Evolutionary conservation across 2,888 invertebrate species (phyloP).

Genomic region (Xestoiulus laeticollis): DNA sequence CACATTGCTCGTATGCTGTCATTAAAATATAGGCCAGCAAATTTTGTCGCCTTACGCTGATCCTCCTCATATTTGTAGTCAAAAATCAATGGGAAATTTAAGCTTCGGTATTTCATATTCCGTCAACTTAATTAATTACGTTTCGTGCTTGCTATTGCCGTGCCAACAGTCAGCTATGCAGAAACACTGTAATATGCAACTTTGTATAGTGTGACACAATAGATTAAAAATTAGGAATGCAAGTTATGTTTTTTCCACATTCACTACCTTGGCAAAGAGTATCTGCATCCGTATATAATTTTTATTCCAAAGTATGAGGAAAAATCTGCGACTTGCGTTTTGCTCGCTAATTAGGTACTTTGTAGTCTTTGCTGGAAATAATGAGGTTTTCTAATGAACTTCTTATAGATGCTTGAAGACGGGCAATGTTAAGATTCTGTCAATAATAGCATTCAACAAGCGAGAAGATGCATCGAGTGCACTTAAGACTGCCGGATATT

Average conservation of each 20-base stretch:
- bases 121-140: constrained; percentile 21
- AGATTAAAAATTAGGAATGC: background rate
- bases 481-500: background rate
- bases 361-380: constrained; percentile 18
- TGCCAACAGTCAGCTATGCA: background rate
- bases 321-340: background rate
- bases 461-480: background rate
- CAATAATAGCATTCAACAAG: constrained; percentile 29
- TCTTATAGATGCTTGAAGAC: background rate
- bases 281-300: background rate
- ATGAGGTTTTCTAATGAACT: constrained; percentile 34
- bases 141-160: constrained; percentile 10
- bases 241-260: background rate
- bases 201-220: background rate
- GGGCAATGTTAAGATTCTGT: background rate
- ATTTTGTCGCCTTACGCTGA: background rate
- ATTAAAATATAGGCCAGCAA: background rate
- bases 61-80: background rate
- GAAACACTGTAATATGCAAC: background rate
- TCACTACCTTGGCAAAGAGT: background rate
- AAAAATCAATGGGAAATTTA: constrained; percentile 34
- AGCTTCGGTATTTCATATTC: background rate
- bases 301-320: background rate
- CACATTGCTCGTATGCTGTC: background rate
- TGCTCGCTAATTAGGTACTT: constrained; percentile 15